Evolutionary conservation across 2,797 vertebrate species (phyloP), one percentile per base, ranked within the genome.

Genomic region (Sebastes dallii): DNA sequence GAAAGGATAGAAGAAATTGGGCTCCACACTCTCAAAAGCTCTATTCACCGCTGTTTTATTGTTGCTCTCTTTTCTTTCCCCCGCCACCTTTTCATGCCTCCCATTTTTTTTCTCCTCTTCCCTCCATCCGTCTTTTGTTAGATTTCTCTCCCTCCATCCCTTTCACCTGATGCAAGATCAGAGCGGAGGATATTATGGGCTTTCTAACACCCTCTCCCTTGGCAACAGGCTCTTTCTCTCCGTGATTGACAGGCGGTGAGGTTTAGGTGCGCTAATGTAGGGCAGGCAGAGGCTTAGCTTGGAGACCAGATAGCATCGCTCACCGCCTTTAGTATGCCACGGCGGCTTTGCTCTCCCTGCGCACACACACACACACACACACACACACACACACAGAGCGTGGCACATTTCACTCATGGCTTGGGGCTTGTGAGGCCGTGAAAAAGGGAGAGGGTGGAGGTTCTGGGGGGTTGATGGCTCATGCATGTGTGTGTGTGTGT

Each of bases 301-400:
- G 13, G 88, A 93, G 92, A 93, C 81, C 90, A 94, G 95, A 95
- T 96, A 95, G 93, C 93, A 95, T 95, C 94, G 81, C 89, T 92
- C 86, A 34, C 81, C 73, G 90, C 91, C 91, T 94, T 94, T 93
- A 94, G 93, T 94, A 93, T 93, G 92, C 94, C 79, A 86, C 60
- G 83, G 84, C 36, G 86, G 90, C 91, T 94, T 87, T 92, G 77
- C 88, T 85, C 78, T 81, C 64, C 58, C 42, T 8, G 5, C 54
- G 1, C 66, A 20, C 81, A 54, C 64, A 55, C 66, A 76, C 71
- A 34, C 56, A 20, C 60, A 66, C 71, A n/a, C 61, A 22, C 59
- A 29, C 81, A 20, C 67, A 66, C 71, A n/a, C 74, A 73, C 67
- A 84, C 62, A 65, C 66, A 6, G 74, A 91, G 86, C 82, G 39